Base-by-base conservation (phyloP, 2,888 invertebrate genomes). In the Drosophila tanythrix region DNA sequence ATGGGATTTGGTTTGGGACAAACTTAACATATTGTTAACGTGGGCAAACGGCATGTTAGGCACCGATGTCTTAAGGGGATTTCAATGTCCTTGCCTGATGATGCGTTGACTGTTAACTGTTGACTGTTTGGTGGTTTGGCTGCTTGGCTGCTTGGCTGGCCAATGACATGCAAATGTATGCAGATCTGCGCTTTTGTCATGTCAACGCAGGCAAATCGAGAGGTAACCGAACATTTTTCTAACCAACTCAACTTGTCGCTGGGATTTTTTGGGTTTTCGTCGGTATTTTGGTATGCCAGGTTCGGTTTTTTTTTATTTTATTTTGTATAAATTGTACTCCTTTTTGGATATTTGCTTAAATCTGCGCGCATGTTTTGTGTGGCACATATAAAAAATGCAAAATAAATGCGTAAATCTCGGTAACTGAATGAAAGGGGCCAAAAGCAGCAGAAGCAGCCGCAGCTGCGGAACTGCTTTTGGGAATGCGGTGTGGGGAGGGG, bases 81-180 rank as follows among this genome's bases (percentile, higher is more conserved):
- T 91, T 86, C 77, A 36, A 69, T 84, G 91, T 89, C 90, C 90
- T 89, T 87, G 90, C 75, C 83, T 82, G 84, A 89, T 83, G 89
- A 81, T 83, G 86, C 80, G 81, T 72, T 82, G 72, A 65, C 70
- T 67, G 73, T 57, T 65, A 40, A 61, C 74, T 61, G 40, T 68
- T 62, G 64, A 51, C 61, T 66, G 38, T 48, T 57, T n/a, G 50
- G 25, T 51, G 35, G 13, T 59, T 53, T 58, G 25, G 21, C 60
- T 55, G 59, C 25, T 59, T 13, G 46, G 13, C 52, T 40, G 18
- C 52, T 51, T 33, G 50, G 46, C 68, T 58, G 71, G 60, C 81
- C 88, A 91, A 90, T 88, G 81, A 81, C 89, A 92, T 92, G 92
- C 92, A 90, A 92, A 92, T 91, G 73, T 92, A 92, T 92, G 92